A percentile compares a stretch with the other conserved stretches of the same genome.
Conservation (phyloP, 2,797 vertebrate species). For the Ceyx erithaca region DNA sequence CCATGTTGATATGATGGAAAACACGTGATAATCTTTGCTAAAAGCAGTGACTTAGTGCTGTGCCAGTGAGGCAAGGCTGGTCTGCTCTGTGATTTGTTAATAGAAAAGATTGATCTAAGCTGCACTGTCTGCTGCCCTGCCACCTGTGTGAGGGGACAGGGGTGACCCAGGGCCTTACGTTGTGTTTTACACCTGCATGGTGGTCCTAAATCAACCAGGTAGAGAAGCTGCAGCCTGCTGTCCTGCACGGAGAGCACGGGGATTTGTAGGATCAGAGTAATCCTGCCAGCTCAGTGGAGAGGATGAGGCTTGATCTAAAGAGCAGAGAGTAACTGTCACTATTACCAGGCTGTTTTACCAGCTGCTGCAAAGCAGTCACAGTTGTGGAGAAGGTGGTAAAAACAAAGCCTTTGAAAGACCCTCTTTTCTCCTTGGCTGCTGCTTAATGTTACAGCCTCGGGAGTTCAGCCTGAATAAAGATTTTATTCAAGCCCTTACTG, state of each 20-base stretch:
- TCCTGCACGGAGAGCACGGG: background rate
- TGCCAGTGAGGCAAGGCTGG: background rate
- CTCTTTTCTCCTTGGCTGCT: background rate
- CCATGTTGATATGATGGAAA: background rate
- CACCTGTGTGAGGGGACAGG: accelerated
- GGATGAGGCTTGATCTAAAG: background rate
- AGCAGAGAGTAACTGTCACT: background rate
- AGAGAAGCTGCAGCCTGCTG: background rate
- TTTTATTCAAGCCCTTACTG: background rate
- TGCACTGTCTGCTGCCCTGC: background rate
- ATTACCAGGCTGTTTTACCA: background rate
- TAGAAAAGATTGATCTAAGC: background rate
- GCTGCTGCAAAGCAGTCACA: background rate
- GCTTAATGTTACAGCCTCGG: background rate
- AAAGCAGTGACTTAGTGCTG: background rate
- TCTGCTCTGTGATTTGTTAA: background rate
- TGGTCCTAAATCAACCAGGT: background rate
- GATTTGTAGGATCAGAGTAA: slow-evolving; percentile 9
- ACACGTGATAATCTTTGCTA: background rate
- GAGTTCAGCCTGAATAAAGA: background rate
- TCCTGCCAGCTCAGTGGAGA: background rate
- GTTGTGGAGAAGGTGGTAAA: background rate
- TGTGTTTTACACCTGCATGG: background rate
- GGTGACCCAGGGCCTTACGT: accelerated
- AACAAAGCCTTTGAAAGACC: background rate